Evolutionary conservation across 2,888 invertebrate genomes (phyloP).

Genomic region (Rotaria magnacalcarata): DNA sequence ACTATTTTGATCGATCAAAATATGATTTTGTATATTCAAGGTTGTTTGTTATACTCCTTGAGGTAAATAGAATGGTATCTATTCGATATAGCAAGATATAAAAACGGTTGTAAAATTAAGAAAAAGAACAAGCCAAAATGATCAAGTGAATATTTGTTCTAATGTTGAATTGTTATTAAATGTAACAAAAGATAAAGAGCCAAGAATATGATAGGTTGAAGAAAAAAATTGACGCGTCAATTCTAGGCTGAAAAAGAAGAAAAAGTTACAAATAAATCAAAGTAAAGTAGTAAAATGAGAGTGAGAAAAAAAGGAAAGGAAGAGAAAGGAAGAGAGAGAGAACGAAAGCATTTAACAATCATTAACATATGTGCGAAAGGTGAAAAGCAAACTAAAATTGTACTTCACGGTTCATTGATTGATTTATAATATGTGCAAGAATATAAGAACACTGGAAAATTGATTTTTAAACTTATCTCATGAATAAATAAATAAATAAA

Average conservation of each 20-base stretch:
- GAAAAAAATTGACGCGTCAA: not conserved
- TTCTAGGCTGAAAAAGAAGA: not conserved
- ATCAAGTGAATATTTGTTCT: not conserved
- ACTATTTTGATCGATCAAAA: not conserved
- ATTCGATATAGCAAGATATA: not conserved
- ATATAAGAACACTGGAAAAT: not conserved
- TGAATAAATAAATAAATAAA: not conserved
- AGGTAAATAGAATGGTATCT: not conserved
- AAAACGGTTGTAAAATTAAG: not conserved
- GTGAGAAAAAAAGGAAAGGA: not conserved
- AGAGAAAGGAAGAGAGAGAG: not conserved
- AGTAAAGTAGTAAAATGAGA: not conserved
- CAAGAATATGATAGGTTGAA: slow-evolving; percentile 10
- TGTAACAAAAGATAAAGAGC: not conserved
- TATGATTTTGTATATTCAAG: not conserved
- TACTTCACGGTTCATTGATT: not conserved
- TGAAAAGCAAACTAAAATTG: not conserved
- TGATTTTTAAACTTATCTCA: not conserved
- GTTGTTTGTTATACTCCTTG: slow-evolving; percentile 16
- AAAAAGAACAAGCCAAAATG: slow-evolving; percentile 4
- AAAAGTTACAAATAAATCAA: not conserved
- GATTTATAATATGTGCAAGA: not conserved
- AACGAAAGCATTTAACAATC: not conserved
- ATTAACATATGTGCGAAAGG: not conserved
- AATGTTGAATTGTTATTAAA: not conserved